A percentile compares a stretch with the other conserved stretches of the same genome.
These are phyloP conservation scores for Megathymus violae DNA, from an alignment of 1,140 invertebrate species.

Conservation along the genomic window DNA sequence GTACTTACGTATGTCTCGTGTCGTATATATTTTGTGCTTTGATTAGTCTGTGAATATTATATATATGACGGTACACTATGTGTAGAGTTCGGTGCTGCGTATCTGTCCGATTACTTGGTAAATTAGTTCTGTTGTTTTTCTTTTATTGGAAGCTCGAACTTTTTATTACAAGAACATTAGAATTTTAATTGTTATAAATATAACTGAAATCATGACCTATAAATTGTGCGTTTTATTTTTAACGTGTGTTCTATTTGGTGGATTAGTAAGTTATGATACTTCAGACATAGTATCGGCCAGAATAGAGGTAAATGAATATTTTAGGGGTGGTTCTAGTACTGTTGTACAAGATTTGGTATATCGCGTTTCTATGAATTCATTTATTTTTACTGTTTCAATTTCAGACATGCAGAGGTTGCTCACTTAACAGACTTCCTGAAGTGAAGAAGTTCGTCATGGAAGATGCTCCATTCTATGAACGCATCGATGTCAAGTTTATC, in stretches of 20 bases:
- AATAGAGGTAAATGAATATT: conserved; percentile 61
- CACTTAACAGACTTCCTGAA: conserved; percentile 88
- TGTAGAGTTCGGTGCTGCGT: no score
- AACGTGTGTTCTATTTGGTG: conserved; percentile 33
- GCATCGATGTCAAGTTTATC: conserved; percentile 86
- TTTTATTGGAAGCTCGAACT: no score
- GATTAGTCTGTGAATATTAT: no score
- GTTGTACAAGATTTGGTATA: not conserved
- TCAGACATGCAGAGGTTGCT: conserved; percentile 91
- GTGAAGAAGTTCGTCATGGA: conserved; percentile 90
- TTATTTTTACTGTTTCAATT: conserved; percentile 53
- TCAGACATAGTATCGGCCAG: conserved; percentile 67
- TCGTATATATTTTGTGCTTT: no score
- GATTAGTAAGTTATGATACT: conserved; percentile 48
- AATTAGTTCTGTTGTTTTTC: no score
- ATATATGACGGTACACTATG: no score
- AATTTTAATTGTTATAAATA: not conserved
- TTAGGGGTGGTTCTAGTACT: not conserved
- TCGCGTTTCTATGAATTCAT: not conserved
- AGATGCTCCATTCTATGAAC: conserved; percentile 88
- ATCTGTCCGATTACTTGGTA: no score
- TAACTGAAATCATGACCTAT: not conserved
- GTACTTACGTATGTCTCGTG: no score
- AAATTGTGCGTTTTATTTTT: conserved; percentile 85
- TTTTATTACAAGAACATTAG: no score